Evolutionary conservation across 2,888 invertebrate genomes (phyloP).

Genomic region (Aspidapion aeneum): DNA sequence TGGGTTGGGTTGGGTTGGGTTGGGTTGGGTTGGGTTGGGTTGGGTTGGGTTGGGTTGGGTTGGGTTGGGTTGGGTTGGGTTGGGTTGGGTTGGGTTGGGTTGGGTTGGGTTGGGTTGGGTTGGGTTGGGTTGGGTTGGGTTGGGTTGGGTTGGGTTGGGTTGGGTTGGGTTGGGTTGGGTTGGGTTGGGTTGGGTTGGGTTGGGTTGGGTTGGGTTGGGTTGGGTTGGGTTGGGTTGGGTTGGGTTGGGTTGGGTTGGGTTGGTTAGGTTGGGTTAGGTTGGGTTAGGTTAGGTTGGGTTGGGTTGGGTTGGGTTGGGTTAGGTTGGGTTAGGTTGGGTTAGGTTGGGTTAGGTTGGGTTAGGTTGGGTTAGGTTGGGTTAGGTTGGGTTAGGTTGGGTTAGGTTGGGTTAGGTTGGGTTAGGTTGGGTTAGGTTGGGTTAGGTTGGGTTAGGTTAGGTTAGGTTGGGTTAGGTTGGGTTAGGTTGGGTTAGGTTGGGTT

Average conservation of each 20-base stretch:
- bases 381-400: too few species aligned
- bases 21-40: constrained; percentile 12
- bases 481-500: too few species aligned
- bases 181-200: constrained; percentile 14
- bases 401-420: too few species aligned
- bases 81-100: constrained; percentile 12
- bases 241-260: too few species aligned
- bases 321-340: constrained; percentile 24
- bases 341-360: constrained; percentile 17
- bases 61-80: constrained; percentile 14
- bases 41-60: constrained; percentile 10
- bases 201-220: constrained; percentile 19
- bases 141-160: constrained; percentile 22
- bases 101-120: constrained; percentile 17
- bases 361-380: too few species aligned
- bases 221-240: constrained; percentile 23
- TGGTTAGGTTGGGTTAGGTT: constrained; percentile 25
- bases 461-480: too few species aligned
- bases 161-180: constrained; percentile 15
- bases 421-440: too few species aligned
- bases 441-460: too few species aligned
- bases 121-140: constrained; percentile 13
- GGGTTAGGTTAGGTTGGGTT: constrained; percentile 24
- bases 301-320: constrained; percentile 19
- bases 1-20: constrained; percentile 13